These are phyloP conservation scores for Melanitta fusca DNA, from an alignment of 2,797 vertebrate genomes.

Conservation along the genomic window DNA sequence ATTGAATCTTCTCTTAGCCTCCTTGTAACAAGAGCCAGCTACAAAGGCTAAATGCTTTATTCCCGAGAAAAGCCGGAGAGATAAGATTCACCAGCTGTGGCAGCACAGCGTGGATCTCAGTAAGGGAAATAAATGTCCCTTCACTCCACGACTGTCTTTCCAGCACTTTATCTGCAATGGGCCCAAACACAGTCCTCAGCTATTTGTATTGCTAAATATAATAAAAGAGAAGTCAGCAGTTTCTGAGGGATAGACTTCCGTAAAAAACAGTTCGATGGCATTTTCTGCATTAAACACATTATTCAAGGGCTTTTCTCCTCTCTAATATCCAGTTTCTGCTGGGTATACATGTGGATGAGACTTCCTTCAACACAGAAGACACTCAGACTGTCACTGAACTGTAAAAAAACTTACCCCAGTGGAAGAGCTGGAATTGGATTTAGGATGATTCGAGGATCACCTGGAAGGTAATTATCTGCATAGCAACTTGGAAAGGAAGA, in stretches of 20 bases:
- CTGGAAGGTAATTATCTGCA: not conserved
- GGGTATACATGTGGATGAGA: not conserved
- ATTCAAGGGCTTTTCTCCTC: slow-evolving; percentile 51
- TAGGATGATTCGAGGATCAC: not conserved
- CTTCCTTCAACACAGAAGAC: not conserved
- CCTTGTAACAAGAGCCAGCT: slow-evolving; percentile 53
- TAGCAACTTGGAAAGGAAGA: not conserved
- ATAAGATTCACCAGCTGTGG: slow-evolving; percentile 72
- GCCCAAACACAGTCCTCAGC: slow-evolving; percentile 63
- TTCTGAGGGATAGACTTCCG: slow-evolving; percentile 66
- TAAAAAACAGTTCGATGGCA: slow-evolving; percentile 46
- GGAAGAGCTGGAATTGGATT: not conserved
- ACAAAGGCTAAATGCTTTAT: slow-evolving; percentile 76
- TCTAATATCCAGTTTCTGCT: slow-evolving; percentile 8
- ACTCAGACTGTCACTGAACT: not conserved
- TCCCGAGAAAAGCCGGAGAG: slow-evolving; percentile 67
- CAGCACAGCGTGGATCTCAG: slow-evolving; percentile 18
- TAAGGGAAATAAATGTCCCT: slow-evolving; percentile 73
- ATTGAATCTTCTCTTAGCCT: slow-evolving; percentile 67
- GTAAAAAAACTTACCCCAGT: not conserved
- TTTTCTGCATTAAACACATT: slow-evolving; percentile 69
- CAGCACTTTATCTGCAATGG: slow-evolving; percentile 68
- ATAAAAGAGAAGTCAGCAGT: slow-evolving; percentile 61
- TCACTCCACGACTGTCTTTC: slow-evolving; percentile 59
- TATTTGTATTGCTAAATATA: slow-evolving; percentile 71